A percentile compares a stretch with the other conserved stretches of the same genome.
These are phyloP conservation scores for Exephanes ischioxanthus DNA, from an alignment of 2,888 invertebrate species.

Conservation along the genomic window DNA sequence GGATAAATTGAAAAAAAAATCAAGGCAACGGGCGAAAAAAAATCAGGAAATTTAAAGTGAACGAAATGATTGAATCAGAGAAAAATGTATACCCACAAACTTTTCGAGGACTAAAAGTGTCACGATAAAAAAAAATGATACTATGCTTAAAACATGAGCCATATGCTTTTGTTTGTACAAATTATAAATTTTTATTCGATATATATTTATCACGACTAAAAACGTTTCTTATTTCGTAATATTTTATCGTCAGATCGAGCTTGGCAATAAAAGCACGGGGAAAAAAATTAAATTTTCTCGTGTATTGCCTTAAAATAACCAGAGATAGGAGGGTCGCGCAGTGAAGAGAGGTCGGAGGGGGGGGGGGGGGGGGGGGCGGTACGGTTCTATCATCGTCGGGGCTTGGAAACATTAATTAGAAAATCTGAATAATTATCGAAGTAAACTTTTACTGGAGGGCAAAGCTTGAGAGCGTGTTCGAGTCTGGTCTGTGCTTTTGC, in stretches of 20 bases:
- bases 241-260: neutral
- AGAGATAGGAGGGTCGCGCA: conserved; percentile 20
- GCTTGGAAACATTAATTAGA: conserved; percentile 82
- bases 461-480: conserved; percentile 45
- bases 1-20: neutral
- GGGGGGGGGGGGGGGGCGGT: conserved; percentile 70
- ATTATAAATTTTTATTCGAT: neutral
- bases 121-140: neutral
- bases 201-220: conserved; percentile 9
- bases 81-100: neutral
- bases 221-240: neutral
- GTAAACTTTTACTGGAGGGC: conserved; percentile 81
- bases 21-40: neutral
- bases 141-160: neutral
- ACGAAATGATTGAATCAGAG: neutral
- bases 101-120: neutral
- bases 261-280: neutral
- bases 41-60: neutral
- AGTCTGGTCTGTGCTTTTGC: conserved; percentile 43
- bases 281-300: neutral
- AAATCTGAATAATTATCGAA: conserved; percentile 84
- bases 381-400: conserved; percentile 80
- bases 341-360: conserved; percentile 70
- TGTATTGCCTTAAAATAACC: conserved; percentile 19
- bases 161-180: neutral